Percentiles rank a stretch among this genome's conserved stretches.
Conservation (phyloP, 2,888 invertebrate genomes). For the Apamea sordens region DNA sequence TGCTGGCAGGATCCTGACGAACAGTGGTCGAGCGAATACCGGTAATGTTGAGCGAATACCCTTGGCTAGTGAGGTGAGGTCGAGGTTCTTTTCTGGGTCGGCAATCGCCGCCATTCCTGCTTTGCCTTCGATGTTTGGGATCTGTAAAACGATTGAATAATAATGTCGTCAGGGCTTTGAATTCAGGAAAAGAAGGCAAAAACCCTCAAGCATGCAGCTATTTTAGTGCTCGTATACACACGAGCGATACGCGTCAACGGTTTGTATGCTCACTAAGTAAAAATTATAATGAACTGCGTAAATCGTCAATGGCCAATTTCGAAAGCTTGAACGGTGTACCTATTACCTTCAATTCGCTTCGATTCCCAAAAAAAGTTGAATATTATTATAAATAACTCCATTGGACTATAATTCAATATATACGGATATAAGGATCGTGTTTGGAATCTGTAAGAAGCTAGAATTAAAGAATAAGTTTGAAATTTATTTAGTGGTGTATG, state of each 20-base stretch:
- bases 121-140: constrained; percentile 95
- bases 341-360: neutral
- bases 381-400: neutral
- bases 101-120: constrained; percentile 98
- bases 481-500: constrained; percentile 61
- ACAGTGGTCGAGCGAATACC: constrained; percentile 96
- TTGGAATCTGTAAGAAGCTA: neutral
- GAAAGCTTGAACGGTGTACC: neutral
- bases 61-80: constrained; percentile 87
- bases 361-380: neutral
- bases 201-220: neutral
- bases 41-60: constrained; percentile 92
- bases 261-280: too few species aligned
- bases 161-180: neutral
- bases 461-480: neutral
- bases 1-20: constrained; percentile 94
- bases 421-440: neutral
- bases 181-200: neutral
- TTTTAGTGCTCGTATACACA: too few species aligned
- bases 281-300: neutral
- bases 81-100: constrained; percentile 92
- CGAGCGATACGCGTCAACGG: too few species aligned
- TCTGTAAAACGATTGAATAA: constrained; percentile 81
- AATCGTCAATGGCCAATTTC: neutral
- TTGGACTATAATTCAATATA: neutral